Conservation (phyloP, 1,140 invertebrate species). For the Platyscapa corneri region DNA sequence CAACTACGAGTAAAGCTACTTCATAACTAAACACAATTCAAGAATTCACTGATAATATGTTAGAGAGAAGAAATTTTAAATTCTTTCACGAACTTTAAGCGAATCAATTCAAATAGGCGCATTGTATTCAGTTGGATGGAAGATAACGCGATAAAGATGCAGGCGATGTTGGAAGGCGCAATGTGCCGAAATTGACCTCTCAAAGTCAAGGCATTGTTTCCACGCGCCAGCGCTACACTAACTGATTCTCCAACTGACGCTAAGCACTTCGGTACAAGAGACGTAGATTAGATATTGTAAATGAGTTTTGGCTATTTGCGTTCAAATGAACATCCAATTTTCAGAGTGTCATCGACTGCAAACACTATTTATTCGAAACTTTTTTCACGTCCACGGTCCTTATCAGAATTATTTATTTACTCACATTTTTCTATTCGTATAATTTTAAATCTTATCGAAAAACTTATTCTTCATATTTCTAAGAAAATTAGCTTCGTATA, state of each 20-base stretch:
- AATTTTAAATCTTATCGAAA: too few relatives aligned
- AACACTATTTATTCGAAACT: background rate
- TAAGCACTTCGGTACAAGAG: background rate
- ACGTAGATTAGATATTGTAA: slow-evolving; percentile 54
- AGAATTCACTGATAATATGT: too few relatives aligned
- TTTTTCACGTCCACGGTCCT: too few relatives aligned
- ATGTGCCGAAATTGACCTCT: slow-evolving; percentile 45
- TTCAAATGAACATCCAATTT: slow-evolving; percentile 12
- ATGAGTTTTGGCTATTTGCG: slow-evolving; percentile 28
- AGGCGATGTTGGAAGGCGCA: background rate
- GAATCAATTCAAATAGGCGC: too few relatives aligned
- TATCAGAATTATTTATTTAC: too few relatives aligned
- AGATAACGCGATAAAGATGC: slow-evolving; percentile 1
- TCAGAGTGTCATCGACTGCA: background rate
- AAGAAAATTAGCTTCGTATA: too few relatives aligned
- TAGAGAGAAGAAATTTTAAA: too few relatives aligned
- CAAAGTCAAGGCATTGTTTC: slow-evolving; percentile 32
- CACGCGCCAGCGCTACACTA: background rate
- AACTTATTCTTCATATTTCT: too few relatives aligned
- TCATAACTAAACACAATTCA: too few relatives aligned
- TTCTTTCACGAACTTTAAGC: too few relatives aligned
- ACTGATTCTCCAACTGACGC: slow-evolving; percentile 17
- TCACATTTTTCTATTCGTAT: too few relatives aligned
- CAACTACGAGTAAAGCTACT: too few relatives aligned
- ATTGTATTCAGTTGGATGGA: background rate